Evolutionary conservation across 92 coral and sea anemone genomes (phyloP), one percentile per base, ranked within the genome.

Genomic region (Heteractis magnifica): DNA sequence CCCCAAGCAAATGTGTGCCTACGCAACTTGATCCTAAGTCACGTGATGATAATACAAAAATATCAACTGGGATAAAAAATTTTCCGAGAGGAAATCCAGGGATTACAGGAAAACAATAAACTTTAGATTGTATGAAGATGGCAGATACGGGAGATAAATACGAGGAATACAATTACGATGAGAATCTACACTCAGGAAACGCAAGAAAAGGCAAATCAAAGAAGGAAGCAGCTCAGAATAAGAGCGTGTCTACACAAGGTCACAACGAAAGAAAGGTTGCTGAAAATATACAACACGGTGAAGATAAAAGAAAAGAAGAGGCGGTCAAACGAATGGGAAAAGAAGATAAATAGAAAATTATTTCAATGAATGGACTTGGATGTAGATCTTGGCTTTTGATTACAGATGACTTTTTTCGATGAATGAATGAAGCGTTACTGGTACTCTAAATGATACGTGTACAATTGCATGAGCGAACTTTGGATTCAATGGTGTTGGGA

Each of bases 141-240:
- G 90, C 94, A 73, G 97, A 94, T 71, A 82, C 88, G 74, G 90
- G 58, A 70, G 98, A 94, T 77, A 78, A 94, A 60, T 94, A 90
- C 71, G 99, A 94, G 52, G 98, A 96, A 76, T 94, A 94, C 85
- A 91, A 96, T 80, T 94, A 90, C 81, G 99, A 96, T 77, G 99
- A 96, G 6, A 79, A 85, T 77, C 82, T 96, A 13, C 98, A 95
- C 59, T 90, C 93, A 51, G 85, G 92, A 11, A 88, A 90, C 7
- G 84, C 92, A 4, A 84, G 92, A 56, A 93, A 93, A 58, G 97
- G 97, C 6, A 91, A 91, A 60, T 62, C 94, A n/a, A 95, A 95
- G 94, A 91, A 94, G 65, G 98, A 95, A 75, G 98, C 98, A 1
- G 87, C 92, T 18, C 94, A 91, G 75, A 93, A 92, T 76, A 95